Evolutionary conservation across 2,888 invertebrate genomes (phyloP), one percentile per base, ranked within the genome.

Genomic region (Junonia oenone): DNA sequence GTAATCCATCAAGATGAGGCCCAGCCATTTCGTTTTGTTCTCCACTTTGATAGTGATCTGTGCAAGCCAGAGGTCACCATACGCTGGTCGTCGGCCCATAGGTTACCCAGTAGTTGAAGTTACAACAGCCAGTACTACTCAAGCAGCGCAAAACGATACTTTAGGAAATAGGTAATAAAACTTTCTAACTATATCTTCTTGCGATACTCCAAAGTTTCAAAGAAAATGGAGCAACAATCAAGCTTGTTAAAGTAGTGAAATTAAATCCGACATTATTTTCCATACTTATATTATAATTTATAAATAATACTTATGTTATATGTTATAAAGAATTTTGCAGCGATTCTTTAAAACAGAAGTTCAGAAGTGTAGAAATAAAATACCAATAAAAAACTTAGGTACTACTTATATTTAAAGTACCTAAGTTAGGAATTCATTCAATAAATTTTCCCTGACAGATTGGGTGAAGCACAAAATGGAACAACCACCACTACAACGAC

Each of bases 31-130:
- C 13, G 40, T 75, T 22, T 53, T 75, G 26, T 40, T 78, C n/a
- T 59, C 67, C 4, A 59, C 58, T 0, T 27, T 76, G 3, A 22
- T 72, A 9, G 59, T 65, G 5, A 59, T 61, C 51, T 68, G 71
- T 33, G 43, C 33, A 15, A 50, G 63, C 33, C 94, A 94, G 71
- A 88, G 94, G 19, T 91, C 93, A 1, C 87, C 91, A 0, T 94
- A 93, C 64, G 93, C 93, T 1, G 92, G 92, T 2, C 76, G 78
- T 13, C 65, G 78, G 3, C 90, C 91, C 0, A 86, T 91, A 26
- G 93, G 93, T 0, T 91, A 91, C 58, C 93, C 92, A 51, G 87
- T 84, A 2, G 27, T 82, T 1, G 65, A 69, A 26, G 55, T 68
- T 0, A 59, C 62, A 6, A 70, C 66, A 8, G n/a, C n/a, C n/a